Percentiles rank a stretch among this genome's conserved stretches.
These are phyloP conservation scores for Ichneumoninae sp. DNA, from an alignment of 2,888 invertebrate genomes.

Conservation along the genomic window DNA sequence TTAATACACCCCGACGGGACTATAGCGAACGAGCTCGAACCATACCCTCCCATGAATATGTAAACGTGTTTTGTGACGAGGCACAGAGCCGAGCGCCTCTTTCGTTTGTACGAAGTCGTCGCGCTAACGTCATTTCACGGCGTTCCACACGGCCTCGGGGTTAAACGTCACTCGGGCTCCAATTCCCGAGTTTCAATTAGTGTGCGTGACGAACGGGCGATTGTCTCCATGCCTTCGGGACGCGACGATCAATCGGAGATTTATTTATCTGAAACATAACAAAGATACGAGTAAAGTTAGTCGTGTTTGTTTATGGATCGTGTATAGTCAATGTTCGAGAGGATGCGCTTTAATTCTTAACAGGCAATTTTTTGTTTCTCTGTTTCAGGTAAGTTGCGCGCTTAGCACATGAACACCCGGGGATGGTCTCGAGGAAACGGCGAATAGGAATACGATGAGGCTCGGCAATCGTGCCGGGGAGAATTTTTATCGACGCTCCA, in stretches of 20 bases:
- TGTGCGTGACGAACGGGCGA: conserved; percentile 11
- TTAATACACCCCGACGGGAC: conserved; percentile 73
- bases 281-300: conserved; percentile 1
- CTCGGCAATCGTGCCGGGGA: conserved; percentile 48
- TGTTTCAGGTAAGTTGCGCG: conserved; percentile 78
- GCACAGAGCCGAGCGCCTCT: conserved; percentile 67
- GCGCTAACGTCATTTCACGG: conserved; percentile 73
- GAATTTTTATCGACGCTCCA: conserved; percentile 66
- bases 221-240: conserved; percentile 23
- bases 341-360: conserved; percentile 42
- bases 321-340: neutral
- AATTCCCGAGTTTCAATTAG: conserved; percentile 45
- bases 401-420: conserved; percentile 21
- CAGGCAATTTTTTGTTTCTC: conserved; percentile 62
- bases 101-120: conserved; percentile 59
- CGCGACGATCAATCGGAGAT: neutral
- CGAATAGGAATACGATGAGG: conserved; percentile 35
- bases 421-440: conserved; percentile 34
- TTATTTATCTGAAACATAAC: neutral
- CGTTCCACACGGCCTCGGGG: conserved; percentile 66
- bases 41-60: conserved; percentile 75
- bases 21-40: conserved; percentile 54
- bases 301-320: neutral
- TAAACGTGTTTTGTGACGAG: conserved; percentile 77
- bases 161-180: conserved; percentile 66